Evolutionary conservation across 2,797 vertebrate species (phyloP), one percentile per base, ranked within the genome.

Genomic region (Australoheros facetus): DNA sequence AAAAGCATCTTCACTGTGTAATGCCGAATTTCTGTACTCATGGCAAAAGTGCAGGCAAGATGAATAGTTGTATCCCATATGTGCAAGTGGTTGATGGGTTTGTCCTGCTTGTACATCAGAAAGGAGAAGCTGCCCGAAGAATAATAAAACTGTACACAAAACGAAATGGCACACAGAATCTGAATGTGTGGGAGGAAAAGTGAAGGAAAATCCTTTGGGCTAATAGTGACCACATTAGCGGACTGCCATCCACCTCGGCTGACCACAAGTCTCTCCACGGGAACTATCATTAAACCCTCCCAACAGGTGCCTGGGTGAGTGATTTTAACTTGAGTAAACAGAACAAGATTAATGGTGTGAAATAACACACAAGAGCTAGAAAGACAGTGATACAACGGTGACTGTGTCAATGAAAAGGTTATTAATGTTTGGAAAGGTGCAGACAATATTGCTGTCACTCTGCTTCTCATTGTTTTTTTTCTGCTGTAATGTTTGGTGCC

Each of bases 301-400:
- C 89, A 91, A 80, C 91, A 93, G 92, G 92, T 94, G 93, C 87
- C 80, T 64, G 85, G 78, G 79, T 90, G 92, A 94, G 79, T 86
- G 92, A 94, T 92, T 93, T 85, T 88, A 93, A 91, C 85, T 84
- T 93, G 83, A 91, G 90, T 88, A 94, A 90, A 95, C 94, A 95
- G 66, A 86, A 78, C 70, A 85, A 92, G 91, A 94, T 94, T 93
- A 94, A 95, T 94, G 93, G 82, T 79, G 87, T 72, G 71, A 92
- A 93, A 93, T 85, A 80, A 82, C 87, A 90, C 86, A 88, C 78
- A 79, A 73, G 75, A 42, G 60, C 79, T 77, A 60, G 80, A 53
- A 81, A 76, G 87, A 83, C 71, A 87, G 75, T 62, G 75, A 77
- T 59, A 14, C 80, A 83, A 72, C 23, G 13, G 86, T 56, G 74